Percentiles rank a stretch among this genome's conserved stretches.
These are phyloP conservation scores for Hemicentrotus pulcherrimus DNA, from an alignment of 35 echinoderm and acorn worm species.

Conservation along the genomic window DNA sequence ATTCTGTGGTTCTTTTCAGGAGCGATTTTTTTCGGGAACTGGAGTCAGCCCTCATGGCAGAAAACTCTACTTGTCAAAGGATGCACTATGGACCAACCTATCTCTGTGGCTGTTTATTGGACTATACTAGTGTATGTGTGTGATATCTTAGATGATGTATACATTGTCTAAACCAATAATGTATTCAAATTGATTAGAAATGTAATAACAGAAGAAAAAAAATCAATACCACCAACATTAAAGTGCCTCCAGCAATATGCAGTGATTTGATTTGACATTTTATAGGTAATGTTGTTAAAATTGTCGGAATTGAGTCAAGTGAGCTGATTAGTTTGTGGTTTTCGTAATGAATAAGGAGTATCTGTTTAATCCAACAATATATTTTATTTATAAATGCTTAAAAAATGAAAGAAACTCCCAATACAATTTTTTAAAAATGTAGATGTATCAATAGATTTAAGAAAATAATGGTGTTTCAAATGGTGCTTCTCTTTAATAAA, in stretches of 20 bases:
- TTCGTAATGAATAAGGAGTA: background rate
- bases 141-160: background rate
- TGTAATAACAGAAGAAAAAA: background rate
- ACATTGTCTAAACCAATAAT: background rate
- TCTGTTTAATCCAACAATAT: too few species aligned
- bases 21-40: too few species aligned
- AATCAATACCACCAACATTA: too few species aligned
- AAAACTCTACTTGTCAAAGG: too few species aligned
- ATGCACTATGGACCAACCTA: too few species aligned
- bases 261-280: too few species aligned
- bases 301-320: too few species aligned
- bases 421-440: too few species aligned
- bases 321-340: background rate
- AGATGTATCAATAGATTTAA: background rate
- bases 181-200: background rate
- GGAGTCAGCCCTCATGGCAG: too few species aligned
- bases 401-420: background rate
- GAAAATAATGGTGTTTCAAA: background rate
- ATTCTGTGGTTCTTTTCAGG: background rate
- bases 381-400: background rate
- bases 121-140: background rate
- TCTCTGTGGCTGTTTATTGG: background rate
- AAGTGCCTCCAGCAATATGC: too few species aligned
- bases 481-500: background rate
- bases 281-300: too few species aligned